Base-by-base conservation (phyloP, 2,113 vertebrate species). In the Grammomys dolichurus region DNA sequence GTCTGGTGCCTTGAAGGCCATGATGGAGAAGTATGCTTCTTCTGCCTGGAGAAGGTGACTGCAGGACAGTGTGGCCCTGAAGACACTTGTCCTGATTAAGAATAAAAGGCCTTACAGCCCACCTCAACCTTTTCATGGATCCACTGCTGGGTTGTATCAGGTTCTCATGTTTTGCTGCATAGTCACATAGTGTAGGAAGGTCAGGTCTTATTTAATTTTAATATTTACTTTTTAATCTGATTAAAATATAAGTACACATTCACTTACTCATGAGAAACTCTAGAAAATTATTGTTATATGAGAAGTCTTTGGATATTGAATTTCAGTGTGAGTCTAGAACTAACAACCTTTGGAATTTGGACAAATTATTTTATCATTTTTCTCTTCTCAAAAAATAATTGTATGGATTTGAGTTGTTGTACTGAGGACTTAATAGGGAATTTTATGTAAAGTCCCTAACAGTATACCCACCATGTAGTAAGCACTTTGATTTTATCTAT, bases 191-290 rank as follows among this genome's bases (percentile, higher is more conserved):
- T 48, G 56, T 73, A 80, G 28, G 73, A 90, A 51, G 58, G 3
- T 33, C 80, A 36, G 16, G 70, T 92, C 56, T 90, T 63, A 72
- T 85, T 93, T 91, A 36, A 94, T 78, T 93, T 88, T 65, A 65
- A 58, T 78, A 10, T 58, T 72, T 89, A 72, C 9, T 65, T 84
- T 86, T 80, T 73, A 54, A 24, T 78, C 11, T 80, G 26, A 78
- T 48, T 89, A 46, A 81, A 72, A 91, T 85, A 56, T 65, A 85
- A 86, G 43, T 54, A 10, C 24, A 43, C 72, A 40, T 60, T 10
- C 33, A 58, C 70, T 84, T 73, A 88, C 88, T 77, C 31, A 7
- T 90, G 81, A 78, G 77, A 96, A 43, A 13, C 8, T 65, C n/a
- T 40, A 48, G 56, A 54, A 84, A 31, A 88, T 20, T 63, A 65